These are phyloP conservation scores for Rallus limicola DNA, from an alignment of 2,113 vertebrate species.

Conservation along the genomic window DNA sequence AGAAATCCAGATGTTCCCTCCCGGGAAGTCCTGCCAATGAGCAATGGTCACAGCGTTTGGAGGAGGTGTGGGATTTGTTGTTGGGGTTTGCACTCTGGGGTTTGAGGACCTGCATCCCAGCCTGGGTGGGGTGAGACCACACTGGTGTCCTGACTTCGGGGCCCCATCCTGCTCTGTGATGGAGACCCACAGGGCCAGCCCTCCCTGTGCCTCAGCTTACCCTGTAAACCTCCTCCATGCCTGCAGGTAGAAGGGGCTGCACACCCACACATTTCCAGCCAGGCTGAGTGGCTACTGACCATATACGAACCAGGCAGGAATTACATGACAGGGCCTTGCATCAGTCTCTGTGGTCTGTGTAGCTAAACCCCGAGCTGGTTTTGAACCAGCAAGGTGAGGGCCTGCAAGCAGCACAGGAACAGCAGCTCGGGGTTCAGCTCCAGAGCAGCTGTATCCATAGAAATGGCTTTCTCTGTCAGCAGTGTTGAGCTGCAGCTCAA, in stretches of 20 bases:
- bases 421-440: background rate
- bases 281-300: background rate
- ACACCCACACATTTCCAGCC: background rate
- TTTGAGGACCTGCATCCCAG: background rate
- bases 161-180: background rate
- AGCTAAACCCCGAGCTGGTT: background rate
- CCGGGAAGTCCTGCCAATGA: background rate
- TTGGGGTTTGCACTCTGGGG: background rate
- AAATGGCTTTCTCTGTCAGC: background rate
- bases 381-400: background rate
- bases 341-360: background rate
- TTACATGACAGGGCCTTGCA: background rate
- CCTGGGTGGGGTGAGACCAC: background rate
- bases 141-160: background rate
- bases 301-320: rapidly evolving
- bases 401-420: background rate
- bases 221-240: background rate
- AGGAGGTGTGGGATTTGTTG: background rate
- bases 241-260: background rate
- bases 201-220: background rate
- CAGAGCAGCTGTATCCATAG: rapidly evolving
- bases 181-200: background rate
- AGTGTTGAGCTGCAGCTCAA: background rate
- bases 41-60: rapidly evolving
- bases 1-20: background rate